A percentile compares a stretch with the other conserved stretches of the same genome.
These are phyloP conservation scores for Formica aserva DNA, from an alignment of 2,888 invertebrate genomes.

Conservation along the genomic window DNA sequence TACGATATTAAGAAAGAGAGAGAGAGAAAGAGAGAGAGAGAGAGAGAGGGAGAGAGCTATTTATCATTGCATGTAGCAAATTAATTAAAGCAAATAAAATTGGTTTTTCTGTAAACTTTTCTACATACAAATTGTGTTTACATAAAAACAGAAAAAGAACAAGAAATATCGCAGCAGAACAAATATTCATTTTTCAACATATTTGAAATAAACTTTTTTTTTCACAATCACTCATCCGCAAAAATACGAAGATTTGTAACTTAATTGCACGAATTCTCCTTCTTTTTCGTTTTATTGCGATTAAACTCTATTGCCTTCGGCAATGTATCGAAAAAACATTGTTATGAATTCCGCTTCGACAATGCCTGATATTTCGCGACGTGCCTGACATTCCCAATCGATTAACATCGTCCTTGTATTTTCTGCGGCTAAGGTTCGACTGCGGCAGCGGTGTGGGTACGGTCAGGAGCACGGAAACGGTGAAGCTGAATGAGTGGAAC, in stretches of 20 bases:
- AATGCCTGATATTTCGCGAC: neutral
- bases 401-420: conserved; percentile 30
- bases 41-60: neutral
- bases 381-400: conserved; percentile 37
- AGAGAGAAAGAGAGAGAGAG: neutral
- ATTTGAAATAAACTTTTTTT: neutral
- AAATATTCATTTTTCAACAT: neutral
- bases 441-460: conserved; percentile 97
- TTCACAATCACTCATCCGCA: neutral
- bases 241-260: neutral
- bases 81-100: neutral
- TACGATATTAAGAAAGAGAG: neutral
- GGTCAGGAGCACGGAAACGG: conserved; percentile 94
- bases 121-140: neutral
- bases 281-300: neutral
- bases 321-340: conserved; percentile 1
- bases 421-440: conserved; percentile 91
- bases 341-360: neutral
- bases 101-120: neutral
- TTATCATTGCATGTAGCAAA: neutral
- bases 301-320: neutral
- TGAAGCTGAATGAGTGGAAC: conserved; percentile 96
- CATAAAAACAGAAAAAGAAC: neutral
- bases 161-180: neutral
- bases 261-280: neutral